Conservation (phyloP, 2,888 invertebrate genomes). For the Brachypalpus laphriformis region DNA sequence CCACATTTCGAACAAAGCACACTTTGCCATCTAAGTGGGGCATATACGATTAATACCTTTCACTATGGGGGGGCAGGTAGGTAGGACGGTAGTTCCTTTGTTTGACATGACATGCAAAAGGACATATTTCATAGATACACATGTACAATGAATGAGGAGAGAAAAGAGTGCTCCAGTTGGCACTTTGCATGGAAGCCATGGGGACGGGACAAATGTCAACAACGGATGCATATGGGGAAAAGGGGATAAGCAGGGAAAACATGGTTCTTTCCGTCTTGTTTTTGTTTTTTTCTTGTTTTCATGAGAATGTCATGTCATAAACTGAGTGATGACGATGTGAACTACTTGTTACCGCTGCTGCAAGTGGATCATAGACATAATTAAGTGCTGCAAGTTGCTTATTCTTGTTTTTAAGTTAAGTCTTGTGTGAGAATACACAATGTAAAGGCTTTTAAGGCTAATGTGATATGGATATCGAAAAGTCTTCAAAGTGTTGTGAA, state of each 20-base stretch:
- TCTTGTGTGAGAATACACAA: background rate
- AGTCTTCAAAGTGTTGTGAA: background rate
- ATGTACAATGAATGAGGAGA: background rate
- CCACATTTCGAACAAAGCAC: conserved; percentile 50
- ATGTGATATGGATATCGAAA: background rate
- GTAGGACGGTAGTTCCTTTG: conserved; percentile 12
- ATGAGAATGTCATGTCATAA: conserved; percentile 61
- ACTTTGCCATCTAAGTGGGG: conserved; percentile 68
- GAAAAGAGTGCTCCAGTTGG: conserved; percentile 42
- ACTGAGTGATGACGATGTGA: conserved; percentile 55
- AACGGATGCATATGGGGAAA: conserved; percentile 25
- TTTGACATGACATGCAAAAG: conserved; percentile 53
- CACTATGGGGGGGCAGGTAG: background rate
- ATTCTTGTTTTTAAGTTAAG: conserved; percentile 15
- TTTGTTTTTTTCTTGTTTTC: conserved; percentile 12
- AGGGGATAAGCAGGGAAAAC: conserved; percentile 11
- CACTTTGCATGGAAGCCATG: conserved; percentile 41
- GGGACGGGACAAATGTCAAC: conserved; percentile 24
- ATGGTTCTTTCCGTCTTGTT: background rate
- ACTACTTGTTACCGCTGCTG: conserved; percentile 61
- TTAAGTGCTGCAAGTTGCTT: conserved; percentile 62
- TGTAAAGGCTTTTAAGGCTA: conserved; percentile 1
- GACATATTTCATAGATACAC: conserved; percentile 48
- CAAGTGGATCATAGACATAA: conserved; percentile 64
- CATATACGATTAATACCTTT: conserved; percentile 50